Evolutionary conservation across 2,888 invertebrate species (phyloP), one percentile per base, ranked within the genome.

Genomic region (Pheosia tremula): DNA sequence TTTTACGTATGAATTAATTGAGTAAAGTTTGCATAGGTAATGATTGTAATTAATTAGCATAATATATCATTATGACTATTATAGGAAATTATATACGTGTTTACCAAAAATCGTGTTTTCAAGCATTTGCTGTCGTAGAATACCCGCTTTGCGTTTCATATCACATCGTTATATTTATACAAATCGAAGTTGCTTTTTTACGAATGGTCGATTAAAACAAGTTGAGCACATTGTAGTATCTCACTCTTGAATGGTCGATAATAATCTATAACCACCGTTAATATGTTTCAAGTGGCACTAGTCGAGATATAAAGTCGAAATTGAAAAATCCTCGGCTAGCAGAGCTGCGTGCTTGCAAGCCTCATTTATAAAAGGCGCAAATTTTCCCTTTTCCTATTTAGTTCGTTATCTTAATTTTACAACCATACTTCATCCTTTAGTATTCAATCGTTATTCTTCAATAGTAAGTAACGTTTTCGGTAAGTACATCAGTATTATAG

Each of bases 91-190:
- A 60, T 43, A 65, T 0, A 37, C 7, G 24, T 5, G 4, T 62
- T 56, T 56, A 37, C 45, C 49, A 52, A 53, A 9, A 57, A 59
- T 61, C 50, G 9, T 50, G 50, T 53, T 36, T 63, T 60, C 45
- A 63, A 65, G 53, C 61, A 60, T 58, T 59, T 43, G 38, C 54
- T 38, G 50, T 58, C 52, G 9, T 24, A 53, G 56, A 50, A 61
- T 47, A 38, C 45, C 24, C 61, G 5, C 60, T 37, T 45, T 50
- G 24, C 38, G 56, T 61, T 59, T 43, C 39, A 57, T 64, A 66
- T 71, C 62, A 58, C 61, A 58, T 60, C 39, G 54, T 49, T 24
- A 7, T 58, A 62, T 64, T 13, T 38, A 37, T 59, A 64, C 43
- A 56, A 60, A 50, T 59, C 56, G 36, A 41, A 54, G 54, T 41